phyloP scores from a whole-genome alignment of 2,888 invertebrate species.

The Rugalucina vietnamica region DNA sequence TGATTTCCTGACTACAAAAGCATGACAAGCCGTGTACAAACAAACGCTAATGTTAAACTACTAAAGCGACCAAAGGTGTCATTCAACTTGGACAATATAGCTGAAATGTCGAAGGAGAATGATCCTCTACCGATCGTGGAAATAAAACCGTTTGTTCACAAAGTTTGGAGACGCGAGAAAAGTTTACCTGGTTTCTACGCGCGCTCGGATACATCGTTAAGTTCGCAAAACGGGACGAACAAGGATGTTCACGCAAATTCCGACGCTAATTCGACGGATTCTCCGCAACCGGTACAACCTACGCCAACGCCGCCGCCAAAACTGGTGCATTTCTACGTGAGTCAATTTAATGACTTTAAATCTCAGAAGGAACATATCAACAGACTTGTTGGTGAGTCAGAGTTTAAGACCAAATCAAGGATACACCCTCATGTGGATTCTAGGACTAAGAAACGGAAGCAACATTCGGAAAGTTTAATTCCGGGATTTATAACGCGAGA shows the following conservation, averaged over 20 bases:
- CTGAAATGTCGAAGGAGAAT: slow-evolving; percentile 37
- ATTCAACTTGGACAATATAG: slow-evolving; percentile 46
- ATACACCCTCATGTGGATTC: slow-evolving; percentile 62
- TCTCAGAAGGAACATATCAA: slow-evolving; percentile 55
- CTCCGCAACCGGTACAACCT: slow-evolving; percentile 58
- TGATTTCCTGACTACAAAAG: slow-evolving; percentile 10
- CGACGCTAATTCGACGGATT: slow-evolving; percentile 21
- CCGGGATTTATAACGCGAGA: slow-evolving; percentile 75
- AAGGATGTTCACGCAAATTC: not conserved
- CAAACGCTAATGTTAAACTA: slow-evolving; percentile 17
- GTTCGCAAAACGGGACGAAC: not conserved
- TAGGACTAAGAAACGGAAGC: slow-evolving; percentile 58
- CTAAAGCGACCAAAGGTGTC: slow-evolving; percentile 51
- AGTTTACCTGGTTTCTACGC: slow-evolving; percentile 74
- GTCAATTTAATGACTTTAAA: slow-evolving; percentile 50
- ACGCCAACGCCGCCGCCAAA: slow-evolving; percentile 43
- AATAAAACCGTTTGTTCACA: slow-evolving; percentile 73
- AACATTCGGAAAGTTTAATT: slow-evolving; percentile 70
- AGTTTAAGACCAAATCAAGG: slow-evolving; percentile 42
- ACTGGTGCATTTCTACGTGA: slow-evolving; percentile 38
- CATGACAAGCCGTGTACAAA: slow-evolving; percentile 13
- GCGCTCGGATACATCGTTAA: slow-evolving; percentile 28
- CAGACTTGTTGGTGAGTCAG: slow-evolving; percentile 42
- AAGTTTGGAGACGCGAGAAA: slow-evolving; percentile 77
- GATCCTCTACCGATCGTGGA: slow-evolving; percentile 75